Percentiles rank a stretch among this genome's conserved stretches.
Conservation (phyloP, 2,113 vertebrate species). For the Chascanopsetta lugubris region DNA sequence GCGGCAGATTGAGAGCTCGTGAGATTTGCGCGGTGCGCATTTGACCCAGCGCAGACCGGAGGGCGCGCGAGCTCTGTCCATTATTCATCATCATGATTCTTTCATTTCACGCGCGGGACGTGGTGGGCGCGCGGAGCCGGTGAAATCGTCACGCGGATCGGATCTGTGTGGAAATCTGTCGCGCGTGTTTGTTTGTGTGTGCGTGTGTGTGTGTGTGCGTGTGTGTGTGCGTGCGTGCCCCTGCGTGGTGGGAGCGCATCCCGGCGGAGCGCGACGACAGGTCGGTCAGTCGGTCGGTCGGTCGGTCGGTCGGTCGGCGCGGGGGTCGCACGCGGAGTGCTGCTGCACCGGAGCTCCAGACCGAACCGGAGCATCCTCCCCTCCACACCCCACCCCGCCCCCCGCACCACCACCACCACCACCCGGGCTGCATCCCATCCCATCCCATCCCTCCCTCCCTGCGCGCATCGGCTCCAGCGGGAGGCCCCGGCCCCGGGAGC, state of each 20-base stretch:
- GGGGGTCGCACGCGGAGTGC: not conserved
- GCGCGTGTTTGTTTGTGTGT: conserved; percentile 39
- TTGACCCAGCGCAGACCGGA: conserved; percentile 55
- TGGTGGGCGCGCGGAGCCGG: conserved; percentile 60
- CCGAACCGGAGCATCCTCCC: conserved; percentile 46
- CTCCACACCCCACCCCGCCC: no score
- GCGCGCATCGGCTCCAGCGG: conserved; percentile 63
- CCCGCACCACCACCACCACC: no score
- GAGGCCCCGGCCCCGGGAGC: conserved; percentile 64
- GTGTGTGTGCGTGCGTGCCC: no score
- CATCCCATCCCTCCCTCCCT: conserved; percentile 44
- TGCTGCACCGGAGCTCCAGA: conserved; percentile 43
- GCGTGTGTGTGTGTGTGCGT: no score
- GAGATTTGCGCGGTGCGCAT: conserved; percentile 44
- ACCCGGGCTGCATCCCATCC: conserved; percentile 39
- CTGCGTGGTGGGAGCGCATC: no score
- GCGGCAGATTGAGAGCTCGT: conserved; percentile 52
- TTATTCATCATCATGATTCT: not conserved
- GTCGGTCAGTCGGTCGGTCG: conserved; percentile 19
- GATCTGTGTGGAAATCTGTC: conserved; percentile 56
- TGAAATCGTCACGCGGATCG: conserved; percentile 63
- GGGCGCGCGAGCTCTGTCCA: conserved; percentile 64
- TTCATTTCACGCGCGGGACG: conserved; percentile 42
- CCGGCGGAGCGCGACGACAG: conserved; percentile 33
- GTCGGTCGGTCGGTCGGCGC: conserved; percentile 4